Evolutionary conservation across 2,888 invertebrate genomes (phyloP).

Genomic region (Patella caerulea): DNA sequence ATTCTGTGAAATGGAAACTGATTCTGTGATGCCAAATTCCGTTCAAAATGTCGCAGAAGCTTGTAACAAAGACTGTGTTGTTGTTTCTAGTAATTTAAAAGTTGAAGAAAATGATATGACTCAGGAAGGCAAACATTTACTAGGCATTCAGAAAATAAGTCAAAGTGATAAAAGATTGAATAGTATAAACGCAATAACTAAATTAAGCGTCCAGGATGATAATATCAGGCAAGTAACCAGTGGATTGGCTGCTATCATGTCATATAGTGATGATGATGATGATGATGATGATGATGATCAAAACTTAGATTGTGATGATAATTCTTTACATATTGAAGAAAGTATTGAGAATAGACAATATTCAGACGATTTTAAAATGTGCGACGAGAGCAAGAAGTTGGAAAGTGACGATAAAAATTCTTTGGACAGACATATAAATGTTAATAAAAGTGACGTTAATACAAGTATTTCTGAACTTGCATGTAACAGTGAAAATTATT

Average conservation of each 20-base stretch:
- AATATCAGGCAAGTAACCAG: background rate
- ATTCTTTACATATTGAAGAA: background rate
- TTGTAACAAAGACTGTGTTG: background rate
- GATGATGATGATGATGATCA: constrained; percentile 2
- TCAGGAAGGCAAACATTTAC: background rate
- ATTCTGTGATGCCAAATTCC: no score
- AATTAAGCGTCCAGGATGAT: background rate
- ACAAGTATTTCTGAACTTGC: no score
- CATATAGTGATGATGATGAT: background rate
- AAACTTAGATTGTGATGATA: background rate
- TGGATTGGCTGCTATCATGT: background rate
- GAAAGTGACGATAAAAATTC: background rate
- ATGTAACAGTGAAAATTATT: no score
- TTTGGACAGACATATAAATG: background rate
- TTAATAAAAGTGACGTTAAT: background rate
- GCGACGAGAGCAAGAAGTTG: background rate
- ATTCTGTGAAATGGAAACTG: no score
- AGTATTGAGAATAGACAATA: background rate
- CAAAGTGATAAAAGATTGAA: background rate
- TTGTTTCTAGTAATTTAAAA: background rate
- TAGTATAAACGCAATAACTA: background rate
- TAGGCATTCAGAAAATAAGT: background rate
- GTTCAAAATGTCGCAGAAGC: background rate
- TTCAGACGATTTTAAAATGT: background rate
- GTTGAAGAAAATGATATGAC: no score